phyloP scores from a whole-genome alignment of 2,113 vertebrate species.

The Amphiprion ocellaris region DNA sequence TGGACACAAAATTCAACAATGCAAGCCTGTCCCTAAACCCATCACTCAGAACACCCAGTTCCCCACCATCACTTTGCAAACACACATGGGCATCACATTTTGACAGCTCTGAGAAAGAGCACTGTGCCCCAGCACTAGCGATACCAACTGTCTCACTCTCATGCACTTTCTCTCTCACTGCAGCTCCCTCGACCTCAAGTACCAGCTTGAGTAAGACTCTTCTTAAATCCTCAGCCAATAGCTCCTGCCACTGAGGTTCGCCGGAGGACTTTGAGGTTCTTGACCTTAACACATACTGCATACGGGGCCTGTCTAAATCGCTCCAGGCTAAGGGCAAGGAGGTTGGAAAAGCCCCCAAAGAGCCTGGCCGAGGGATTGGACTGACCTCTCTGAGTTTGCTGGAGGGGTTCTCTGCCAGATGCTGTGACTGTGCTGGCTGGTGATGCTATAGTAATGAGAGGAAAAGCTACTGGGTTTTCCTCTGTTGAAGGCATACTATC shows the following conservation, averaged over 20 bases:
- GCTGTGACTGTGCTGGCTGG: neutral
- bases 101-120: neutral
- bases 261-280: conserved; percentile 26
- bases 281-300: conserved; percentile 36
- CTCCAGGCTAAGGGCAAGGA: conserved; percentile 7
- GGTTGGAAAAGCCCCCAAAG: conserved; percentile 6
- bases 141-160: neutral
- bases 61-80: conserved; percentile 2
- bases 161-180: neutral
- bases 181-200: conserved; percentile 9
- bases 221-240: neutral
- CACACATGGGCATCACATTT: conserved; percentile 8
- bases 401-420: conserved; percentile 31
- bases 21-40: neutral
- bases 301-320: conserved; percentile 20
- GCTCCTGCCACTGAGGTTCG: conserved; percentile 21
- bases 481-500: neutral
- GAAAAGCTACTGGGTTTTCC: neutral
- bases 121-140: neutral
- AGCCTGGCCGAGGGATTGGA: neutral
- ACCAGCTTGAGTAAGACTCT: conserved; percentile 14
- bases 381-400: conserved; percentile 29
- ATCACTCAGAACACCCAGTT: conserved; percentile 3
- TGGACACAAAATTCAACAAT: conserved; percentile 13
- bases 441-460: neutral